Conservation (phyloP, 92 coral and sea anemone species). For the Paragorgia papillata region DNA sequence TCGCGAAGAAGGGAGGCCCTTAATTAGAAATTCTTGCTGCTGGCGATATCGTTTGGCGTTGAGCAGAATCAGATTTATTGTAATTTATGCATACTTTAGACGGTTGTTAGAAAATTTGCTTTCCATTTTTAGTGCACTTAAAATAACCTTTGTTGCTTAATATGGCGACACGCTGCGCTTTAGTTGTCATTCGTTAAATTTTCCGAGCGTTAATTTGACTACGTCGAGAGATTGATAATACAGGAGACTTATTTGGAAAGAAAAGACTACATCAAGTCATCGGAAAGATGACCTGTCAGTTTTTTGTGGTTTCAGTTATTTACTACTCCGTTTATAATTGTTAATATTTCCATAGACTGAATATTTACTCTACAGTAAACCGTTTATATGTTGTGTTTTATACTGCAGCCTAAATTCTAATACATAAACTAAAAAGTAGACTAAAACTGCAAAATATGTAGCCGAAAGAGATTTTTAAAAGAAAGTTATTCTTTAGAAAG, state of each 20-base stretch:
- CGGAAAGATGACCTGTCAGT: no score
- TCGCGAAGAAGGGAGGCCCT: slow-evolving; percentile 5
- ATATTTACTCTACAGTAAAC: no score
- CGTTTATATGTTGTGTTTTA: no score
- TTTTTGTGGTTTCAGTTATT: no score
- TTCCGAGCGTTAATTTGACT: neutral
- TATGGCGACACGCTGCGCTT: no score
- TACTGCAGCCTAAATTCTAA: no score
- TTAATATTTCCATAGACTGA: no score
- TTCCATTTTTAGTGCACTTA: neutral
- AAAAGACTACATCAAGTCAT: neutral
- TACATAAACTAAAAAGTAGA: no score
- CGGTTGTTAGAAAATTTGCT: neutral
- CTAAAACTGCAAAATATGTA: no score
- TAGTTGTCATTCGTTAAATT: neutral
- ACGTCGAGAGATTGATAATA: neutral
- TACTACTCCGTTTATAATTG: no score
- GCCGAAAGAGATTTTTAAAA: no score
- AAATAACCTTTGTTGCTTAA: neutral
- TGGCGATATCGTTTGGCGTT: neutral
- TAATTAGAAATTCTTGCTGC: slow-evolving; percentile 27
- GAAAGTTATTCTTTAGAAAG: no score
- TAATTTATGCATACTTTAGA: neutral
- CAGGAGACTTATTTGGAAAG: neutral
- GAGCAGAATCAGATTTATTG: slow-evolving; percentile 6